These are phyloP conservation scores for Enteromius radiatus DNA, from an alignment of 2,797 vertebrate genomes.

Conservation along the genomic window DNA sequence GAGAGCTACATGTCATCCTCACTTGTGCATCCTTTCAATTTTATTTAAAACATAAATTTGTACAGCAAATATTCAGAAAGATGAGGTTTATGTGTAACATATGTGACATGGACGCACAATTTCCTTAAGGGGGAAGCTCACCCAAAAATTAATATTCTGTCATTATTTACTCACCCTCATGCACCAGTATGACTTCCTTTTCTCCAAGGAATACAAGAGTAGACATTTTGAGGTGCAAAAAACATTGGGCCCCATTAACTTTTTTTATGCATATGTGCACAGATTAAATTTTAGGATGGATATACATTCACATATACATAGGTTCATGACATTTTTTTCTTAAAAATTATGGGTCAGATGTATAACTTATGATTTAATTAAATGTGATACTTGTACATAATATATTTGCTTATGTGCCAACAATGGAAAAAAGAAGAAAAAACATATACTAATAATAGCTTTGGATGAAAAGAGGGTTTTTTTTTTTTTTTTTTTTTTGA, in stretches of 20 bases:
- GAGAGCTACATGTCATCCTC: slow-evolving; percentile 5
- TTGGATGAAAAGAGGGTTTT: too few species aligned
- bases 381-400: neutral
- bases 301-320: too few species aligned
- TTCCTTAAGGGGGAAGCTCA: neutral
- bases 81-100: neutral
- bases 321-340: neutral
- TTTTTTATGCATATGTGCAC: neutral
- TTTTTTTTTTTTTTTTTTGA: too few species aligned
- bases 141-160: neutral
- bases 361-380: neutral
- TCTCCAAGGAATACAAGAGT: neutral
- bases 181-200: neutral
- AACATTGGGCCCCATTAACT: neutral
- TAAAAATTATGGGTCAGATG: neutral
- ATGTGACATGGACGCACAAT: neutral
- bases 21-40: neutral
- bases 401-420: neutral
- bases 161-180: neutral
- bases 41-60: neutral
- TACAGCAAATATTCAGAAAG: neutral
- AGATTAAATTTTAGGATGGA: neutral
- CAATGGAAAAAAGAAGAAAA: neutral
- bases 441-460: neutral
- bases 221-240: neutral